Evolutionary conservation across 1,140 invertebrate species (phyloP), one percentile per base, ranked within the genome.

Genomic region (Ericerus pela): DNA sequence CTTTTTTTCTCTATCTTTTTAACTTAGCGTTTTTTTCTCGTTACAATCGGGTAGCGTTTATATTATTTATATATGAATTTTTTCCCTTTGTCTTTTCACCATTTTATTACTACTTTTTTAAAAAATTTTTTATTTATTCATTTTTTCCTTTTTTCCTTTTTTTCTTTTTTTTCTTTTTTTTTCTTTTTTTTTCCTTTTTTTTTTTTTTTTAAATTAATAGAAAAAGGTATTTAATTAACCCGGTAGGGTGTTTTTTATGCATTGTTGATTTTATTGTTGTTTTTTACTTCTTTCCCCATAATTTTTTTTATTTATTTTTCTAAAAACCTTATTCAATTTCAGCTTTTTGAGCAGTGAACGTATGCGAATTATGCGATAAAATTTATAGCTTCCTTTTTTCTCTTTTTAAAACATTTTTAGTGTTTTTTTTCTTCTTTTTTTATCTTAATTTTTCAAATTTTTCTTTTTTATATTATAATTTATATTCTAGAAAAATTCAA

Each of bases 61-160:
- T 47, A 47, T 41, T 41, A 22, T 41, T 41, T 47, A 24, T 47
- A n/a, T n/a, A n/a, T n/a, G n/a, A n/a, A 22, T 47, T 47, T 47
- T 47, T 47, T 47, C 26, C 41, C 20, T 47, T 24, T 47, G n/a
- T 18, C 26, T 47, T 47, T 47, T 47, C 41, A 47, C 41, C 41
- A 47, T 47, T 47, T 47, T 47, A 47, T 47, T 47, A 47, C 41
- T 47, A 47, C 41, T 47, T 47, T 47, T 47, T 47, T 47, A 22
- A 47, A 47, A 22, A 5, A 47, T 3, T 14, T 47, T 47, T 47
- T 47, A 24, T 47, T 24, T 30, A 29, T 33, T 28, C 8, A 29
- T 53, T 29, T 53, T 53, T 24, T 29, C 5, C 22, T 33, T 30
- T 47, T 47, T 47, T 47, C 26, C n/a, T n/a, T n/a, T n/a, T n/a